Evolutionary conservation across 1,140 invertebrate genomes (phyloP).

Genomic region (Danaus plexippus): DNA sequence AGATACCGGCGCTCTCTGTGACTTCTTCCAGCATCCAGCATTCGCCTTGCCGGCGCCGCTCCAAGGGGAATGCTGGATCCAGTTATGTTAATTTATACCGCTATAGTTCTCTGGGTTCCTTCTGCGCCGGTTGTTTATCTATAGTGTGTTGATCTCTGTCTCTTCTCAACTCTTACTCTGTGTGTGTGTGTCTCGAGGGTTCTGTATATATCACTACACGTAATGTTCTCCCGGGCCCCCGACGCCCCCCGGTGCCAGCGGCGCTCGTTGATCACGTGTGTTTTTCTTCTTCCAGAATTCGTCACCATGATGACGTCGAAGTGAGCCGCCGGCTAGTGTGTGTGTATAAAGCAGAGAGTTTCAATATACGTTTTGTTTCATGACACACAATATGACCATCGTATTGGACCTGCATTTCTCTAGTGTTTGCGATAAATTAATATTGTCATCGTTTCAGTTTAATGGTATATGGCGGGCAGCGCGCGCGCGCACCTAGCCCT

Average conservation of each 20-base stretch:
- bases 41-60: slow-evolving; percentile 24
- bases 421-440: slow-evolving; percentile 72
- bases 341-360: slow-evolving; percentile 72
- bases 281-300: slow-evolving; percentile 88
- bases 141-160: slow-evolving; percentile 33
- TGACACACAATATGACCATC: slow-evolving; percentile 73
- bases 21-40: slow-evolving; percentile 31
- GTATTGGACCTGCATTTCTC: slow-evolving; percentile 74
- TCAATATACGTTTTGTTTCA: slow-evolving; percentile 73
- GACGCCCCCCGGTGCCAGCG: neutral
- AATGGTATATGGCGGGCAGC: slow-evolving; percentile 43
- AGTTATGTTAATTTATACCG: too few relatives aligned
- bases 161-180: slow-evolving; percentile 21
- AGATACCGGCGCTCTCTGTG: slow-evolving; percentile 34
- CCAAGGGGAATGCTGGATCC: slow-evolving; percentile 18
- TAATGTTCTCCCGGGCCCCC: too few relatives aligned
- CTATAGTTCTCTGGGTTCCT: too few relatives aligned
- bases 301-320: slow-evolving; percentile 99
- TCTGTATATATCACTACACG: neutral
- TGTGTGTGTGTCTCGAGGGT: slow-evolving; percentile 21
- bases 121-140: slow-evolving; percentile 17
- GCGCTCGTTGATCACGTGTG: slow-evolving; percentile 26
- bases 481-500: slow-evolving; percentile 38
- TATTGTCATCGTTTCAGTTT: slow-evolving; percentile 69
- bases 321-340: slow-evolving; percentile 77